These are phyloP conservation scores for Grantiella picta DNA, from an alignment of 2,113 vertebrate species.

Conservation along the genomic window DNA sequence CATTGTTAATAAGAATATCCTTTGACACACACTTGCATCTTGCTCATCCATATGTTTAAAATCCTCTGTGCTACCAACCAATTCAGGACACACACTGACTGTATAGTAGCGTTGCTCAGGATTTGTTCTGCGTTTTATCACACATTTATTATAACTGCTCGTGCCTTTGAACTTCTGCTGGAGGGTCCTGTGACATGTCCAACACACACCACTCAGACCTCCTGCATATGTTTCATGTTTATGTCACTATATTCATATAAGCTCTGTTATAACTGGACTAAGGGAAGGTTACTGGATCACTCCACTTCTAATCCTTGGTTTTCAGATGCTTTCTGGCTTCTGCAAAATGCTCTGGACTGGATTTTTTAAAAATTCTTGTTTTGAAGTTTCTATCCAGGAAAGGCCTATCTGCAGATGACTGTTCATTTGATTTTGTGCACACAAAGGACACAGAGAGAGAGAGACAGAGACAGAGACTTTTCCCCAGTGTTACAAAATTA, in stretches of 20 bases:
- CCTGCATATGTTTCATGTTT: conserved; percentile 38
- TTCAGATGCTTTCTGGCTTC: conserved; percentile 19
- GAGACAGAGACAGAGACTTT: background rate
- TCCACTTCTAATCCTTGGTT: background rate
- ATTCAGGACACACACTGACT: background rate
- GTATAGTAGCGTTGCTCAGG: background rate
- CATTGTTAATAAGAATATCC: background rate
- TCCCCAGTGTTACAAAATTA: background rate
- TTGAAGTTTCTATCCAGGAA: background rate
- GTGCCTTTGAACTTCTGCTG: conserved; percentile 21
- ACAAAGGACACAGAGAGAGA: background rate
- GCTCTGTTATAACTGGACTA: background rate
- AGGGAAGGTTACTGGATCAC: conserved; percentile 17
- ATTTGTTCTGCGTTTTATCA: conserved; percentile 38
- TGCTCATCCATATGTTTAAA: background rate
- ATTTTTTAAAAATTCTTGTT: background rate
- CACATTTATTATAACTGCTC: conserved; percentile 29
- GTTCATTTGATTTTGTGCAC: background rate
- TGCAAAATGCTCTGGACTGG: background rate
- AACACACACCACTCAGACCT: conserved; percentile 29
- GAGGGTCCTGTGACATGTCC: conserved; percentile 40
- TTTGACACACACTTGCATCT: background rate
- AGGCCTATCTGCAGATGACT: background rate
- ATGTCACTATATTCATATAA: conserved; percentile 46
- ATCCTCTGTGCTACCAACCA: background rate